These are phyloP conservation scores for Sturnus vulgaris DNA, from an alignment of 2,113 vertebrate genomes.

Conservation along the genomic window DNA sequence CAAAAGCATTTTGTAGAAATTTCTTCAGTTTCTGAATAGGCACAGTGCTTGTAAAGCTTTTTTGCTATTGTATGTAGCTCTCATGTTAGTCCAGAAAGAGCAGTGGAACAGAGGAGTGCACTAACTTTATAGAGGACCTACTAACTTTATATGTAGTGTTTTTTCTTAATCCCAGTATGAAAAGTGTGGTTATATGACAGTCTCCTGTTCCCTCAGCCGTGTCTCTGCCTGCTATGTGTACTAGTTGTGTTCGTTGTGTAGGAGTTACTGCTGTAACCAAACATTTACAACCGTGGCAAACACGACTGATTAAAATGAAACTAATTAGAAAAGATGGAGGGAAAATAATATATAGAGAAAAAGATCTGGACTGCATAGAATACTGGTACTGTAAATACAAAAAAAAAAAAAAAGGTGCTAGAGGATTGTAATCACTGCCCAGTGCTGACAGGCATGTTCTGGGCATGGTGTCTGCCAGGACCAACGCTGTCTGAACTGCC, in stretches of 20 bases:
- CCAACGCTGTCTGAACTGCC: neutral
- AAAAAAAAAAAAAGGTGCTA: neutral
- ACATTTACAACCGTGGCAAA: neutral
- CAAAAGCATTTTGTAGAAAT: neutral
- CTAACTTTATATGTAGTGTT: neutral
- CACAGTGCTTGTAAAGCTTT: neutral
- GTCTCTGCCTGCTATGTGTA: neutral
- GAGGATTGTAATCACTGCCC: neutral
- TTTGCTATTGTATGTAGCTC: neutral
- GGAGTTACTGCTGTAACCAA: neutral
- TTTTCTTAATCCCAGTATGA: neutral
- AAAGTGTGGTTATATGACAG: neutral
- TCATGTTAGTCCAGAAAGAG: neutral
- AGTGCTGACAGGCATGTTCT: neutral
- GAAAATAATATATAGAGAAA: neutral
- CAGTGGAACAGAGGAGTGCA: neutral
- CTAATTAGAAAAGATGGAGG: neutral
- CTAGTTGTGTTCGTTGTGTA: neutral
- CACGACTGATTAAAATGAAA: neutral
- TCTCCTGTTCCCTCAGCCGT: neutral
- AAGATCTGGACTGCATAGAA: neutral
- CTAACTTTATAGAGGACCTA: neutral
- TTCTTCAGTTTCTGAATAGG: neutral
- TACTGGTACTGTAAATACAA: neutral
- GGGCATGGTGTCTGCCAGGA: neutral